Conservation (phyloP, 2,888 invertebrate species). For the Plebejus melissa region DNA sequence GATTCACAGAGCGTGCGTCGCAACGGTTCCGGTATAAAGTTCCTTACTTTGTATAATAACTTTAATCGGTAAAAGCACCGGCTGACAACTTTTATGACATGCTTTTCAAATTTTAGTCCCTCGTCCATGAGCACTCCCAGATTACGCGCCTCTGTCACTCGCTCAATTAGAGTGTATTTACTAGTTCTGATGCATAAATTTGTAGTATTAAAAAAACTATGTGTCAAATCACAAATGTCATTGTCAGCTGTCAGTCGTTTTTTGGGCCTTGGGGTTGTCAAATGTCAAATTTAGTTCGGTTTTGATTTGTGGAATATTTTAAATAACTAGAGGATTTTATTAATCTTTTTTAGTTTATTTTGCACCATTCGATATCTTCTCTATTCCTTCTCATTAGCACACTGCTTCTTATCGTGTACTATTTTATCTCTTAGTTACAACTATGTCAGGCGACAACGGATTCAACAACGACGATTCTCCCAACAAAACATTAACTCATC, state of each 20-base stretch:
- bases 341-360: not conserved
- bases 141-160: no score
- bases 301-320: not conserved
- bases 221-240: not conserved
- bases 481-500: slow-evolving; percentile 66
- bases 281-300: not conserved
- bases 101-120: no score
- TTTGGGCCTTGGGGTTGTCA: not conserved
- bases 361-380: not conserved
- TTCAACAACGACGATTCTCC: slow-evolving; percentile 74
- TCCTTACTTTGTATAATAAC: no score
- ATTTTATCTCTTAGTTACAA: not conserved
- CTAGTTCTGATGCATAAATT: no score
- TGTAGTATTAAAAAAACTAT: no score
- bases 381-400: not conserved
- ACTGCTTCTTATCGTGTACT: not conserved
- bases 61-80: no score
- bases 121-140: no score
- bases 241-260: not conserved
- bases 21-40: no score
- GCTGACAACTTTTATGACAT: no score
- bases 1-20: no score
- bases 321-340: not conserved
- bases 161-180: no score
- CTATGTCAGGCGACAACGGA: slow-evolving; percentile 68